These are phyloP conservation scores for Percopsis transmontana DNA, from an alignment of 2,113 vertebrate species.

Conservation along the genomic window DNA sequence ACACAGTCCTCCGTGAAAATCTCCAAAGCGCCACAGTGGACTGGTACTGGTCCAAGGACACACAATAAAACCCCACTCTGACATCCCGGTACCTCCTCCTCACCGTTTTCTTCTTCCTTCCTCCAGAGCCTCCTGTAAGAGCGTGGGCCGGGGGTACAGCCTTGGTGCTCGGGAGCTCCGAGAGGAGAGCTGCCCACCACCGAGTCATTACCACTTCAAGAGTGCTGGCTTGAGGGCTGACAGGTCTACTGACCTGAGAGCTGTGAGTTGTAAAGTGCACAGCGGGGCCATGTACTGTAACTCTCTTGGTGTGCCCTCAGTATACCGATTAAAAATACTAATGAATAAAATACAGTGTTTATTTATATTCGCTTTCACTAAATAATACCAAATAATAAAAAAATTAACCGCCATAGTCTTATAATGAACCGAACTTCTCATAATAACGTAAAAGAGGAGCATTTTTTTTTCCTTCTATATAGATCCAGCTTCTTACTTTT, in stretches of 20 bases:
- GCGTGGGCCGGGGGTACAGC: not conserved
- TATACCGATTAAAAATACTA: too few species aligned
- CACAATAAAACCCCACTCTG: not conserved
- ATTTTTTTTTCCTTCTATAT: too few species aligned
- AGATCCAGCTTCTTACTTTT: too few species aligned
- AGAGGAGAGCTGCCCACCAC: slow-evolving; percentile 23
- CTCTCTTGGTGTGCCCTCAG: not conserved
- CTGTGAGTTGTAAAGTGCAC: not conserved
- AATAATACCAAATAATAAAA: too few species aligned
- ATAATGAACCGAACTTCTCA: too few species aligned
- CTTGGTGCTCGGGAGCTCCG: slow-evolving; percentile 11
- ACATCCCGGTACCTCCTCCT: not conserved
- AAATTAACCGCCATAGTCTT: too few species aligned
- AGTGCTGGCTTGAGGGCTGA: slow-evolving; percentile 28
- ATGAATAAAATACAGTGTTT: too few species aligned
- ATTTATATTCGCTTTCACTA: too few species aligned
- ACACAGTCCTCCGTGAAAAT: slow-evolving; percentile 38
- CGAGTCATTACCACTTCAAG: slow-evolving; percentile 37
- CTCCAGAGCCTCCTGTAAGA: not conserved
- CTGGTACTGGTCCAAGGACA: slow-evolving; percentile 35
- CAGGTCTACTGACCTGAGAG: slow-evolving; percentile 13
- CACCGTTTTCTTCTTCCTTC: not conserved
- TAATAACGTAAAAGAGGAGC: too few species aligned
- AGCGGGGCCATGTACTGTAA: not conserved
- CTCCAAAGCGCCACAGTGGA: slow-evolving; percentile 40